Conservation (phyloP, 37 sponge, comb jelly and placozoan species). For the Petrosia ficiformis region DNA sequence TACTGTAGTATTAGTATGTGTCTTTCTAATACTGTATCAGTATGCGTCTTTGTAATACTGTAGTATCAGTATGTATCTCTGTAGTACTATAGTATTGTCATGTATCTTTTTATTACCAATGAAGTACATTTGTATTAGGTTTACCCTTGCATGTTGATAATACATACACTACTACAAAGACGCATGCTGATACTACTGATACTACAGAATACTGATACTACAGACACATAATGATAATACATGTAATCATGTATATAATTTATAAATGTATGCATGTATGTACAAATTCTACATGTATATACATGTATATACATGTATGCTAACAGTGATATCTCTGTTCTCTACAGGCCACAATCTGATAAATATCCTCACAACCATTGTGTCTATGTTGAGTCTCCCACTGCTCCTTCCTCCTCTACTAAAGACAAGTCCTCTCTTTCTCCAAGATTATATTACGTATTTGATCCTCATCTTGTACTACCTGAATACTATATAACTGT, state of each 20-base stretch:
- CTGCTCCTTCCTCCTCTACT: neutral
- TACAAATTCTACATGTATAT: neutral
- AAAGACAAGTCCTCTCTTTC: slow-evolving; percentile 9
- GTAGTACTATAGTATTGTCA: too few relatives aligned
- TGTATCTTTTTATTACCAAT: too few relatives aligned
- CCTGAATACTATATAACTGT: slow-evolving; percentile 69
- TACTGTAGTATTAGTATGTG: too few relatives aligned
- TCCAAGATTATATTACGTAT: slow-evolving; percentile 57
- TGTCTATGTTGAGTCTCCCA: neutral
- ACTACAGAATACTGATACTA: too few relatives aligned
- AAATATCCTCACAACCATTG: neutral
- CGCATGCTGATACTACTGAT: too few relatives aligned
- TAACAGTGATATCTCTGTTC: neutral
- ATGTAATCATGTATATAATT: neutral
- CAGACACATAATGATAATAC: neutral
- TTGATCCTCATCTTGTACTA: slow-evolving; percentile 43
- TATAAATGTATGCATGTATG: neutral
- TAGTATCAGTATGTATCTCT: too few relatives aligned
- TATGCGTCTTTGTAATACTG: too few relatives aligned
- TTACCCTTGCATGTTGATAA: too few relatives aligned
- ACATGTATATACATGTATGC: neutral
- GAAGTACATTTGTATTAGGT: too few relatives aligned
- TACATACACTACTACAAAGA: too few relatives aligned
- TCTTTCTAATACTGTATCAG: too few relatives aligned
- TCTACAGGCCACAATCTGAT: neutral